These are phyloP conservation scores for Mycetomoellerius zeteki DNA, from an alignment of 1,140 invertebrate genomes.

Conservation along the genomic window DNA sequence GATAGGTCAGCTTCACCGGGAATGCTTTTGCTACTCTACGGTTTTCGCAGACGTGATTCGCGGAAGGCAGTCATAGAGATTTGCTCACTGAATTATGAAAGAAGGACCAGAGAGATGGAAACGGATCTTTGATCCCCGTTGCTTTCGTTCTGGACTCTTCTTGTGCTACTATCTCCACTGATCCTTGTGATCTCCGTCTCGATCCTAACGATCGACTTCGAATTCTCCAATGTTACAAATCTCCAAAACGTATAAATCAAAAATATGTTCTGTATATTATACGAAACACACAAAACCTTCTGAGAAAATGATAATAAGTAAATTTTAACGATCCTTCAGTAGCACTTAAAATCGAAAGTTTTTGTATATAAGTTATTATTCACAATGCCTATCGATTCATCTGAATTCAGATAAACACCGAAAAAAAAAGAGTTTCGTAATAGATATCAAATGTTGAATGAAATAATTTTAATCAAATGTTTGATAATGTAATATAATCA, in stretches of 20 bases:
- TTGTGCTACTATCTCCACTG: constrained; percentile 52
- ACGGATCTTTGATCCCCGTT: constrained; percentile 39
- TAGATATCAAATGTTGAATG: too few species aligned
- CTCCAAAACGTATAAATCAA: constrained; percentile 21
- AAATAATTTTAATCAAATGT: too few species aligned
- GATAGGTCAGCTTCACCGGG: constrained; percentile 72
- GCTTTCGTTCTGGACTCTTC: constrained; percentile 23
- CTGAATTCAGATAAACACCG: background rate
- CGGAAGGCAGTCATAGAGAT: constrained; percentile 83
- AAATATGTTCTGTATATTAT: constrained; percentile 17
- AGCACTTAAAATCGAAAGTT: background rate
- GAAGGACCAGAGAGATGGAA: constrained; percentile 65
- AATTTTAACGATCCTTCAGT: background rate
- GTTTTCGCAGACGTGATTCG: constrained; percentile 77
- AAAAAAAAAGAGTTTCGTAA: too few species aligned
- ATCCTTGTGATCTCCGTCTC: constrained; percentile 52
- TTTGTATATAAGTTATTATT: background rate
- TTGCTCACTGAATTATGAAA: constrained; percentile 82
- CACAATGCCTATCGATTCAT: background rate
- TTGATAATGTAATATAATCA: too few species aligned
- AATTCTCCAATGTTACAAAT: background rate
- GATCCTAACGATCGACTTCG: constrained; percentile 47
- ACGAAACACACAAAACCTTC: background rate
- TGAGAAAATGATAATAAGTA: background rate
- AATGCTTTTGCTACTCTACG: constrained; percentile 58